phyloP scores from a whole-genome alignment of 1,140 invertebrate genomes.

The Aporrectodea caliginosa region DNA sequence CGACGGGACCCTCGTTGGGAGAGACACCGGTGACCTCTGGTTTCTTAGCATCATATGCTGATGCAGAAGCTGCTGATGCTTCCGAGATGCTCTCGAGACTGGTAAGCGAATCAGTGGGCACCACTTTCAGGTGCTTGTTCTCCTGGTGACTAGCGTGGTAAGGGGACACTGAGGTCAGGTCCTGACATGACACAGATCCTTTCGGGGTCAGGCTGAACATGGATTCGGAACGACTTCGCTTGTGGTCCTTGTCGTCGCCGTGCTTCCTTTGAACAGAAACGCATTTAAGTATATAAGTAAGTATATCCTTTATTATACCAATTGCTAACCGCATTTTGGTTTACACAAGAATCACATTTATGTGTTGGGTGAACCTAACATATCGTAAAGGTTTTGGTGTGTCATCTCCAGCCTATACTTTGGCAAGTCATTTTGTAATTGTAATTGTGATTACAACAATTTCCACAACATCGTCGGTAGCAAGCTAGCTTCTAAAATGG shows the following conservation, averaged over 20 bases:
- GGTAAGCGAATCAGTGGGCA: neutral
- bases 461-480: no score
- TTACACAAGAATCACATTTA: no score
- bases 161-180: neutral
- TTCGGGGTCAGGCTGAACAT: neutral
- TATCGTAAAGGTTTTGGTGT: no score
- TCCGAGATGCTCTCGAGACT: neutral
- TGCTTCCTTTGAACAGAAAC: no score
- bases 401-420: no score
- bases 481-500: no score
- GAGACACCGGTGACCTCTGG: conserved; percentile 44
- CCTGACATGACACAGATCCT: neutral
- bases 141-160: neutral
- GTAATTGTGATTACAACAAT: no score
- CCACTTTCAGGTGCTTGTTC: neutral
- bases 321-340: no score
- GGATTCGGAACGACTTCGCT: neutral
- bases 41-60: neutral
- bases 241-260: neutral
- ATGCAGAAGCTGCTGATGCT: neutral
- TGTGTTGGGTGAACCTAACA: no score
- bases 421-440: no score
- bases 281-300: no score
- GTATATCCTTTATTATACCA: no score
- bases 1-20: conserved; percentile 42